These are phyloP conservation scores for Masticophis lateralis DNA, from an alignment of 2,797 vertebrate genomes.

Conservation along the genomic window DNA sequence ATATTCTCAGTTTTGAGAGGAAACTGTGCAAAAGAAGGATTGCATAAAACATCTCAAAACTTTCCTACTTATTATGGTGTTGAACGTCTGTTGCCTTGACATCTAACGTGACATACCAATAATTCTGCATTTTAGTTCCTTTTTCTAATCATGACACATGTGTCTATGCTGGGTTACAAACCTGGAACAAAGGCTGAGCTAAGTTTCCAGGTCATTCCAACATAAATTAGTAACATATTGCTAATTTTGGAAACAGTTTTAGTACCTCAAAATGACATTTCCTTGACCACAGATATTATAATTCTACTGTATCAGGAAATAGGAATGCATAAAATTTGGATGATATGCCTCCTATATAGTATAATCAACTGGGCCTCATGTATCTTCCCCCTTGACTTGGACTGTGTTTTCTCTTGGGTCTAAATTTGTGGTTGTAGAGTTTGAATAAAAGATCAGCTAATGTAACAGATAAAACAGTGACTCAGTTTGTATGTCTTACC, in stretches of 20 bases:
- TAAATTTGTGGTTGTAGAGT: not conserved
- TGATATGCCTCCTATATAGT: not conserved
- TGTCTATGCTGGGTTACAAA: not conserved
- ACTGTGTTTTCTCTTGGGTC: not conserved
- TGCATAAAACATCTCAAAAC: not conserved
- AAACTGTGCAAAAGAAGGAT: not conserved
- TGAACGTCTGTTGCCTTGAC: not conserved
- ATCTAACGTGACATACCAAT: not conserved
- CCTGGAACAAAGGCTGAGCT: not conserved
- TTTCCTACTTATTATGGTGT: not conserved
- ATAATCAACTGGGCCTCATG: not conserved
- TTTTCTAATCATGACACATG: not conserved
- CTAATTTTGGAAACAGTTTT: not conserved
- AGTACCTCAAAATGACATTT: not conserved
- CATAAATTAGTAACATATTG: not conserved
- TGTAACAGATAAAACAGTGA: not conserved
- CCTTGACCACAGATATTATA: not conserved
- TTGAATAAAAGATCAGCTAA: not conserved
- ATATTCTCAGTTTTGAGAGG: not conserved
- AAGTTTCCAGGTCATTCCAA: not conserved
- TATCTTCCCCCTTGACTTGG: not conserved
- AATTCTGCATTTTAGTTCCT: not conserved
- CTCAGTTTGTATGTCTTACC: not conserved
- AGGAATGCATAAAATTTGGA: not conserved
- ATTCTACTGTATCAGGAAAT: not conserved